Conservation (phyloP, 2,113 vertebrate genomes). For the Campylomormyrus numenius region DNA sequence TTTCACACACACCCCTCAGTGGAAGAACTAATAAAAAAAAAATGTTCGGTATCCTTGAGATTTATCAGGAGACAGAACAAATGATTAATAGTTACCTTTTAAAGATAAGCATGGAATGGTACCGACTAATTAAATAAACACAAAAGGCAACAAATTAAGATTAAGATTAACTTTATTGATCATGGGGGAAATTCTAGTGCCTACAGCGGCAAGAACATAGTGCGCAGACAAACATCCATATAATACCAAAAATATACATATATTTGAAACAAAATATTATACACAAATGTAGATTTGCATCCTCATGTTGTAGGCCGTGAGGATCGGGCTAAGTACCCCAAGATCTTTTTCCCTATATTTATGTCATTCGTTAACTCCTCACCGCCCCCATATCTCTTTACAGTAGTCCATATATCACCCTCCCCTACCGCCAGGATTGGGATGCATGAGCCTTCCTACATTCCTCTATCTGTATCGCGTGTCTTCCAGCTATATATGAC, state of each 20-base stretch:
- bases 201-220: not conserved
- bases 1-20: slow-evolving; percentile 3
- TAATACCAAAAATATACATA: not conserved
- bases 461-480: slow-evolving; percentile 10
- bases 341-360: not conserved
- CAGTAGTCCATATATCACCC: not conserved
- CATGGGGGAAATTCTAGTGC: not conserved
- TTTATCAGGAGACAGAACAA: not conserved
- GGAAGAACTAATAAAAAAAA: not conserved
- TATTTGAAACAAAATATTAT: not conserved
- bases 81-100: not conserved
- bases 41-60: not conserved
- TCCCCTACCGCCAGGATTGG: not conserved
- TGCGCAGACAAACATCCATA: not conserved
- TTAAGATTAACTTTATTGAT: not conserved
- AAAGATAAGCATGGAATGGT: not conserved
- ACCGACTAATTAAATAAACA: not conserved
- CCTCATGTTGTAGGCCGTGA: not conserved
- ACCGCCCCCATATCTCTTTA: not conserved
- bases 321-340: not conserved
- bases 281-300: not conserved
- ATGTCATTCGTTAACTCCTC: not conserved
- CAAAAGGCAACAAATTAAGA: not conserved
- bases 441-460: not conserved
- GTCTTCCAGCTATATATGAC: slow-evolving; percentile 11